Base-by-base conservation (phyloP, 2,113 vertebrate genomes). In the Patagioenas fasciata region DNA sequence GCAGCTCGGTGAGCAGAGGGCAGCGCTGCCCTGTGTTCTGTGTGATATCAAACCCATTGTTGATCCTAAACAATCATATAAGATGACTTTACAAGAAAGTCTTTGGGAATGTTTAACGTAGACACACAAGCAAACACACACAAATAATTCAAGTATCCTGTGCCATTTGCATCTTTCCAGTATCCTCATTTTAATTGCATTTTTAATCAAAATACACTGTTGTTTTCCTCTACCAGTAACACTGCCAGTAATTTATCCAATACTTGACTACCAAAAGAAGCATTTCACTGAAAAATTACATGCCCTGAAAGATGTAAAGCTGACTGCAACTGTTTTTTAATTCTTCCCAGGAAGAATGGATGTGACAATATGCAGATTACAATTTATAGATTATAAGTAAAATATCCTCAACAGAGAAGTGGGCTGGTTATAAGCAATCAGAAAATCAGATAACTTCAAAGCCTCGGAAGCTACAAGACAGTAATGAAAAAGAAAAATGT, bases 71-170 rank as follows among this genome's bases (percentile, higher is more conserved):
- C 11, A 54, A 50, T 32, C 15, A 34, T 10, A 2, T 9, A 74
- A 36, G 12, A 65, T 15, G 6, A 75, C 89, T 57, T 72, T 82
- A 15, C 17, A 85, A 72, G 9, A 92, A 36, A 6, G 34, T 48
- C 79, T 9, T 0, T 1, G 15, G 15, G 8, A 78, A 57, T 17
- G 18, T 7, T 57, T 72, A 75, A 81, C 11, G 44, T 25, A 53
- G 0, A 0, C 7, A 36, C 15, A 23, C 7, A 20, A 19, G 56
- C 6, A 73, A 89, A 81, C 3, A 7, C 10, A 48, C 0, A 1
- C 2, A 89, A 44, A 42, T 6, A 87, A 57, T 12, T 11, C 24
- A 74, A 81, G 13, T 25, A 58, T 34, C 50, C 5, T 21, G 7
- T 42, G 6, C 14, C 20, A 28, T 47, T 70, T 4, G 0, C 20